phyloP scores from a whole-genome alignment of 2,113 vertebrate species.

The Struthio camelus region DNA sequence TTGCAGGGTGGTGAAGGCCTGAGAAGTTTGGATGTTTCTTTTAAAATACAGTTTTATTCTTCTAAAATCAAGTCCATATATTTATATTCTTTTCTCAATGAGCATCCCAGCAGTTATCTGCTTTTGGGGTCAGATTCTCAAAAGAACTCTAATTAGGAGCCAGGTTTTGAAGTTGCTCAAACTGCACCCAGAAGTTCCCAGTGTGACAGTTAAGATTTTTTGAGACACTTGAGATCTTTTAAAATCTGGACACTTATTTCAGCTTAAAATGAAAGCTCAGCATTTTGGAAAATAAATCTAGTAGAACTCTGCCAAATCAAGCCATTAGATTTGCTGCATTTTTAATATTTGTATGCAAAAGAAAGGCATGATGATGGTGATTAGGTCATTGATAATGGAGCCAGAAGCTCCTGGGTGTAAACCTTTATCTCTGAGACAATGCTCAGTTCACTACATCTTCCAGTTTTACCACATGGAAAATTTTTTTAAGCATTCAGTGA shows the following conservation, averaged over 20 bases:
- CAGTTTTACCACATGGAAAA: neutral
- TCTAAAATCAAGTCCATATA: neutral
- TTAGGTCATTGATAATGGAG: neutral
- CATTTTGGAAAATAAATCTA: neutral
- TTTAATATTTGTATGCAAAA: neutral
- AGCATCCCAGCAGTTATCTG: neutral
- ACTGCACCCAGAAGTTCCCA: neutral
- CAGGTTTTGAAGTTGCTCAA: neutral
- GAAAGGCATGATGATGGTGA: neutral
- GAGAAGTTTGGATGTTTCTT: neutral
- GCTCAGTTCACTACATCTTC: neutral
- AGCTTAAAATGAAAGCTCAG: neutral
- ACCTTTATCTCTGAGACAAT: neutral
- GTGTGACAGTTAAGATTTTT: neutral
- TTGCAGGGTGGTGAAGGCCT: neutral
- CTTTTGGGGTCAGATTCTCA: neutral
- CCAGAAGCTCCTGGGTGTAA: slow-evolving; percentile 1
- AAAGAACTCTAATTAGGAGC: neutral
- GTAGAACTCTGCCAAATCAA: neutral
- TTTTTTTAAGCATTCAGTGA: neutral
- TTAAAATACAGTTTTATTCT: neutral
- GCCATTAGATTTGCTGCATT: neutral
- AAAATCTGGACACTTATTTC: neutral
- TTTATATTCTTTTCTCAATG: neutral
- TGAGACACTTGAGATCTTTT: neutral